Evolutionary conservation across 2,797 vertebrate species (phyloP), one percentile per base, ranked within the genome.

Genomic region (Aselliscus stoliczkanus): DNA sequence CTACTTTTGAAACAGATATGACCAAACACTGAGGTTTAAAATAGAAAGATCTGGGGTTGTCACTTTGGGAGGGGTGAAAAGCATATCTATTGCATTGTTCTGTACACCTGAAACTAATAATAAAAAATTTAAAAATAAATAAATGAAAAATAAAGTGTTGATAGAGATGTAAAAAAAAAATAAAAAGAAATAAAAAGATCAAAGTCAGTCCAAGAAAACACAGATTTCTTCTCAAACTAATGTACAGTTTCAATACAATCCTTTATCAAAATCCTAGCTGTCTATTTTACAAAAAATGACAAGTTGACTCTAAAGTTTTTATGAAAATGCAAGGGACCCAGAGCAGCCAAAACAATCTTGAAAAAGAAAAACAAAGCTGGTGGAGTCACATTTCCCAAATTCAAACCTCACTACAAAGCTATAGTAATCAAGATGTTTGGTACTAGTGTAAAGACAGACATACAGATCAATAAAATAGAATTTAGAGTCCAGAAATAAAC

Each of bases 401-500:
- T 60, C 62, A 90, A 88, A 83, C n/a, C 3, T 85, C 73, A 84
- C 79, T 84, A 89, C 9, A 81, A 92, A 82, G 31, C 31, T 65
- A 83, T 8, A 65, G 5, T 58, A 77, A 95, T 77, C 34, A 87
- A 47, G 67, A 75, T 79, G 11, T 82, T n/a, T 56, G 27, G 58
- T 54, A 72, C 14, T 58, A 20, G 25, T 72, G 62, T 85, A 80
- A 94, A 85, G 23, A 85, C 4, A 92, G 34, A 84, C 25, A 79
- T 39, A 90, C 0, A 90, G 37, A 18, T 77, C 42, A 65, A 56
- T 31, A 29, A 58, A 64, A 88, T 17, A 79, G 73, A 87, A 69
- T 87, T 90, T 70, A 96, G 25, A 84, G n/a, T 65, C 29, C 15
- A 83, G 14, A 83, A 94, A 77, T 65, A 92, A 93, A 90, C 12